Percentiles rank a stretch among this genome's conserved stretches.
These are phyloP conservation scores for Antigone vipio DNA, from an alignment of 2,113 vertebrate genomes.

Conservation along the genomic window DNA sequence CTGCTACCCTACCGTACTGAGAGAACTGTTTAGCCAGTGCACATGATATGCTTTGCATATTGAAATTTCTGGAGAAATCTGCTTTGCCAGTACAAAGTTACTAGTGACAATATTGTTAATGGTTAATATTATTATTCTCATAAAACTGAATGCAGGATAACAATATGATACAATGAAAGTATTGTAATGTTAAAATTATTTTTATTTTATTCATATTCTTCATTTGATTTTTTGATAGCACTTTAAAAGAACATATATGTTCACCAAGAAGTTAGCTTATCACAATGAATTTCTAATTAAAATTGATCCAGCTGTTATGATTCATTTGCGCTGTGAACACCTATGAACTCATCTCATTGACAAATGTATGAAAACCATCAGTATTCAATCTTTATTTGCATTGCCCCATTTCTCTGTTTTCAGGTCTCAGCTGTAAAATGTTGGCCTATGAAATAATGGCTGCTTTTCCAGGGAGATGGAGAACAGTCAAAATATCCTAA, in stretches of 20 bases:
- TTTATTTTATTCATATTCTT: not conserved
- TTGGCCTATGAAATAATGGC: not conserved
- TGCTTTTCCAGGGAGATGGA: slow-evolving; percentile 17
- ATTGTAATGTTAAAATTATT: accelerated
- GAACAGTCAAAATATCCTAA: not conserved
- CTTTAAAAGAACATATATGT: not conserved
- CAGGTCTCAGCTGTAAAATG: slow-evolving; percentile 16
- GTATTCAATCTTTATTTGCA: slow-evolving; percentile 29
- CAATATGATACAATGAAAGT: not conserved
- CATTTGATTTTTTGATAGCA: not conserved
- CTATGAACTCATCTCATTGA: not conserved
- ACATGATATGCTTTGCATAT: not conserved
- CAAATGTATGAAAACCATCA: not conserved
- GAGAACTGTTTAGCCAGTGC: not conserved
- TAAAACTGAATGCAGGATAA: not conserved
- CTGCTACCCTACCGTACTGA: not conserved
- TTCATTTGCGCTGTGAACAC: not conserved
- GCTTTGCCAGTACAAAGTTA: not conserved
- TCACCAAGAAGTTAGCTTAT: not conserved
- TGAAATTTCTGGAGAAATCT: not conserved
- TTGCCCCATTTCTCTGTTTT: not conserved
- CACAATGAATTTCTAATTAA: not conserved
- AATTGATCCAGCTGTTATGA: not conserved
- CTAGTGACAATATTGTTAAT: not conserved
- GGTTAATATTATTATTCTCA: not conserved